Evolutionary conservation across 2,113 vertebrate species (phyloP), one percentile per base, ranked within the genome.

Genomic region (Holacanthus passer): DNA sequence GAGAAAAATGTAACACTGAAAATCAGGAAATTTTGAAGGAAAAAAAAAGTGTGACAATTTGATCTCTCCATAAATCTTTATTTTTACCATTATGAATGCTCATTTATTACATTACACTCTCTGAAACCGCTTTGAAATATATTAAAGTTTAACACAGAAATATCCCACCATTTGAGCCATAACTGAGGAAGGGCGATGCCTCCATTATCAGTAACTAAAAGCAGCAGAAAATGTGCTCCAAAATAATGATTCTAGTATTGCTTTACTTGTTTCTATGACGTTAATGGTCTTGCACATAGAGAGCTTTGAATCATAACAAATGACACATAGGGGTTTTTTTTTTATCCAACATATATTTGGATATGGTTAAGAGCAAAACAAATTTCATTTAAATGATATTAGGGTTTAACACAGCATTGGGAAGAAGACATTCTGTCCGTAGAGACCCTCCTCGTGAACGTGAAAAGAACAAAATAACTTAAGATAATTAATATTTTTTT

Each of bases 401-500:
- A 19, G 41, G 47, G 53, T 65, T 76, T 81, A 53, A 77, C 24
- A 60, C n/a, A 81, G 67, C 27, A 72, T 77, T 74, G 59, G 50
- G 73, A 86, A 84, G 37, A 71, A 43, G 35, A 79, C 29, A 24
- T 39, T 62, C 22, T 86, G 59, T 71, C 31, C 43, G n/a, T 29
- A 24, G 72, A 71, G 53, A 82, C 47, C 14, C 22, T 71, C 63
- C 53, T 83, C 59, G n/a, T 70, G 41, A 64, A 77, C 27, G 67
- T 24, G 35, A 66, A 55, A 74, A 48, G 55, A 88, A 87, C n/a
- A 41, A 88, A 94, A 94, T 94, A 94, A 94, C 91, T 94, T 94
- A 94, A 87, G 41, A 85, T 81, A 69, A 74, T 85, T 83, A 53
- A 78, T 90, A 76, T 84, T 88, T 87, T 88, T 87, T 84, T 55